Conservation (phyloP, 2,888 invertebrate genomes). For the Luperina testacea region DNA sequence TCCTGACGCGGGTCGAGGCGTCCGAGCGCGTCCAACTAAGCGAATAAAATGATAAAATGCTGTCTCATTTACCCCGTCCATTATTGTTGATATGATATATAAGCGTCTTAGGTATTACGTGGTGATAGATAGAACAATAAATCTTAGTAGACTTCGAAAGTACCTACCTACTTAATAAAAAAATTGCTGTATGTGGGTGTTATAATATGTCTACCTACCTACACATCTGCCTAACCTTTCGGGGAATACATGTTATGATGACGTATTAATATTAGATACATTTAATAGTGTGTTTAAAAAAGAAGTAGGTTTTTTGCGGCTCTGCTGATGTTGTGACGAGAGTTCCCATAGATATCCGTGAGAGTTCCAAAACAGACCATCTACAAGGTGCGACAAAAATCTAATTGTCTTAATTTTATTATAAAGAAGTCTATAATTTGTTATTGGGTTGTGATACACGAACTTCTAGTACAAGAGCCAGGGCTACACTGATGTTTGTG, state of each 20-base stretch:
- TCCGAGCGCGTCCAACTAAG: conserved; percentile 47
- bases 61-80: conserved; percentile 45
- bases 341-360: too few relatives aligned
- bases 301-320: not conserved
- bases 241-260: not conserved
- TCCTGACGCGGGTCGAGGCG: conserved; percentile 65
- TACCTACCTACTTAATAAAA: not conserved
- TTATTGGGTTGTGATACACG: too few relatives aligned
- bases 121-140: not conserved
- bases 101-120: not conserved
- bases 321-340: too few relatives aligned
- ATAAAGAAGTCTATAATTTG: not conserved
- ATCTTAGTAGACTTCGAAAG: not conserved
- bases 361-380: not conserved
- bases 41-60: conserved; percentile 56
- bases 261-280: not conserved
- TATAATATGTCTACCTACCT: not conserved
- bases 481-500: too few relatives aligned
- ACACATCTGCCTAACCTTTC: not conserved
- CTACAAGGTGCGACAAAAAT: too few relatives aligned
- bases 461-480: too few relatives aligned
- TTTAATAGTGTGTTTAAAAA: too few relatives aligned
- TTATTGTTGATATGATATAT: conserved; percentile 23
- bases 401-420: not conserved
- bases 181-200: not conserved